Evolutionary conservation across 2,113 vertebrate genomes (phyloP).

Genomic region (Grus americana): DNA sequence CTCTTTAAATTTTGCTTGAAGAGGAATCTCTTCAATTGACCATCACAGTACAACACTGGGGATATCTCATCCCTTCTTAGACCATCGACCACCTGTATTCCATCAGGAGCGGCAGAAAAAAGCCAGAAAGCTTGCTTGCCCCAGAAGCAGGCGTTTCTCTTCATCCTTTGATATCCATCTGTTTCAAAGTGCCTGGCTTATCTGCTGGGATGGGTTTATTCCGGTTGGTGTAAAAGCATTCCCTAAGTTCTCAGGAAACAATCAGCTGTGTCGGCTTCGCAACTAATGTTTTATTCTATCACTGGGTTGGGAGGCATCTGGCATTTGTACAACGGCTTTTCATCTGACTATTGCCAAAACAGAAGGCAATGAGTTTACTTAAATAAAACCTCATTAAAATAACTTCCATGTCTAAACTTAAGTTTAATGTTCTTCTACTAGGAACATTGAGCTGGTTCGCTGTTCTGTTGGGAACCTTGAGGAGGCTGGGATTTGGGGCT

Average conservation of each 20-base stretch:
- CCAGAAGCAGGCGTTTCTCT: rapidly evolving
- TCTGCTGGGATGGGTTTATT: neutral
- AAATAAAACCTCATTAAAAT: slow-evolving; percentile 65
- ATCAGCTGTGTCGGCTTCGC: neutral
- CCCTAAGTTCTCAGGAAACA: neutral
- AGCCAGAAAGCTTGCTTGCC: neutral
- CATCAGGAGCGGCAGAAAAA: neutral
- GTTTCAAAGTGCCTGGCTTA: neutral
- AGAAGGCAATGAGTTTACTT: slow-evolving; percentile 53
- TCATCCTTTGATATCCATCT: neutral
- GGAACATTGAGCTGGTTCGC: neutral
- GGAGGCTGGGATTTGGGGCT: neutral
- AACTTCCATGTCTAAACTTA: slow-evolving; percentile 19
- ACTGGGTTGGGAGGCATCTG: slow-evolving; percentile 1
- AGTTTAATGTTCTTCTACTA: slow-evolving; percentile 1
- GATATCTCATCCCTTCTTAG: neutral
- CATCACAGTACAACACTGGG: neutral
- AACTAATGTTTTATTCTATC: neutral
- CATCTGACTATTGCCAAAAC: slow-evolving; percentile 41
- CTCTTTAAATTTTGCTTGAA: neutral
- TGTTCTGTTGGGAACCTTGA: neutral
- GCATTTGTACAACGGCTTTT: neutral
- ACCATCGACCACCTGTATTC: neutral
- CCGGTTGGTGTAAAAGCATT: neutral
- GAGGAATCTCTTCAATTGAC: neutral